Evolutionary conservation across 2,888 invertebrate species (phyloP).

Genomic region (Orthonevra nobilis): DNA sequence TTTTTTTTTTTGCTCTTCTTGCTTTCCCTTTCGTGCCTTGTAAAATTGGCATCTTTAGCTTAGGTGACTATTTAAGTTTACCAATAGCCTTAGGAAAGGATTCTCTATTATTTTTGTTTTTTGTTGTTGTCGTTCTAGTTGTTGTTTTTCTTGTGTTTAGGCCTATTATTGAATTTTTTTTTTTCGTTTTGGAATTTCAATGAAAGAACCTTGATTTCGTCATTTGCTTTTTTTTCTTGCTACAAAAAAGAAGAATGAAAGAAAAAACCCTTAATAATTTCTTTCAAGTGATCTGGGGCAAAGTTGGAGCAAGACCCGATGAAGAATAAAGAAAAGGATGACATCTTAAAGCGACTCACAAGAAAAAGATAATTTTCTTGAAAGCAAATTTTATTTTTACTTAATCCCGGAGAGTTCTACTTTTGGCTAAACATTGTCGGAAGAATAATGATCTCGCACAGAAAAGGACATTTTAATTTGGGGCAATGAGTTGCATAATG

Average conservation of each 20-base stretch:
- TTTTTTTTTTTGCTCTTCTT: conserved; percentile 6
- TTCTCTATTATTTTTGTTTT: conserved; percentile 7
- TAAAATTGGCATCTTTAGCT: conserved; percentile 44
- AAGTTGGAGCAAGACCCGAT: conserved; percentile 43
- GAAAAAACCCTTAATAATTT: conserved; percentile 26
- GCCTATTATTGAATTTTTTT: conserved; percentile 35
- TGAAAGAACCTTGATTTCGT: conserved; percentile 8
- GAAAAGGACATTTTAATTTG: conserved; percentile 30
- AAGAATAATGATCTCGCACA: conserved; percentile 35
- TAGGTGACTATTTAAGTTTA: conserved; percentile 53
- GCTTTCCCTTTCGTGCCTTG: conserved; percentile 11
- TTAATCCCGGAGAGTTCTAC: background rate
- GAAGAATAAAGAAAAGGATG: conserved; percentile 12
- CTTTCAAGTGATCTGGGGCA: conserved; percentile 12
- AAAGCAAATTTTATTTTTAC: conserved; percentile 17
- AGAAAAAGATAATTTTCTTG: conserved; percentile 30
- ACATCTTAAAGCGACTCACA: conserved; percentile 25
- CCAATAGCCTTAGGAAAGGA: conserved; percentile 21
- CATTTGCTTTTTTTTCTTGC: conserved; percentile 4
- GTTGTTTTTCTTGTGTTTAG: conserved; percentile 3
- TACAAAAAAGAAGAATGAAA: no score
- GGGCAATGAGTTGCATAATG: conserved; percentile 45
- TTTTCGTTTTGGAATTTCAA: conserved; percentile 10
- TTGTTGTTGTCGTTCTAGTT: background rate
- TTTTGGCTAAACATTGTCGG: conserved; percentile 29